phyloP scores from a whole-genome alignment of 2,797 vertebrate species.

The Centroberyx gerrardi region DNA sequence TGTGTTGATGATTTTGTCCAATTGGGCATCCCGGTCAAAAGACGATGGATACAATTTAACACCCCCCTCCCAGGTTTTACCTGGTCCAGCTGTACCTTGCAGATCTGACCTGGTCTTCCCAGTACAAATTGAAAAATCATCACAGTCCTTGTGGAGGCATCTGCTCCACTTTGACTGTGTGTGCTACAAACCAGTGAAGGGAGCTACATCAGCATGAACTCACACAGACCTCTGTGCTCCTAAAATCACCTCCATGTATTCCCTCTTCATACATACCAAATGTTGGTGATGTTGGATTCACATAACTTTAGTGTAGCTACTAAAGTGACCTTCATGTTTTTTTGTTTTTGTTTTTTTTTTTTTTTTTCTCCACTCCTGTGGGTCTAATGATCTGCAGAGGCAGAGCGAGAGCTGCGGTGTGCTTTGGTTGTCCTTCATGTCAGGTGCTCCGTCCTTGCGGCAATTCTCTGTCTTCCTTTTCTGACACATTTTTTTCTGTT shows the following conservation, averaged over 20 bases:
- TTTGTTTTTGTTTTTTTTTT: constrained; percentile 36
- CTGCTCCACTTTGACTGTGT: constrained; percentile 35
- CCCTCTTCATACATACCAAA: background rate
- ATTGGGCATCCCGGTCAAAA: too few species aligned
- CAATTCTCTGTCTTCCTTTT: constrained; percentile 58
- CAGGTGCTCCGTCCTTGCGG: constrained; percentile 72
- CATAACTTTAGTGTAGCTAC: constrained; percentile 50
- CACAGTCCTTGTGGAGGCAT: constrained; percentile 26
- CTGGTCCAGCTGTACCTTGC: constrained; percentile 6
- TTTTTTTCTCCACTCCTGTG: constrained; percentile 20
- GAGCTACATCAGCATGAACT: background rate
- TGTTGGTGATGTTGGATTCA: constrained; percentile 36
- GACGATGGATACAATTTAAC: too few species aligned
- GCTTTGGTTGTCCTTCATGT: constrained; percentile 75
- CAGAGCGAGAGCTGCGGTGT: constrained; percentile 33
- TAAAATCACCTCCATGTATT: constrained; percentile 40
- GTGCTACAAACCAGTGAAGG: background rate
- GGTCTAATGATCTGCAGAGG: constrained; percentile 64
- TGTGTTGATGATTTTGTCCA: too few species aligned
- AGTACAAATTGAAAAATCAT: constrained; percentile 13
- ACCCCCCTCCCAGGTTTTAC: background rate
- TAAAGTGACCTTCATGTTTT: constrained; percentile 67
- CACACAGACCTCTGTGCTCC: constrained; percentile 21
- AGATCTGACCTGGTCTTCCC: constrained; percentile 24
- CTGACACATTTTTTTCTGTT: constrained; percentile 44